A percentile compares a stretch with the other conserved stretches of the same genome.
phyloP scores from a whole-genome alignment of 2,113 vertebrate genomes.

The Prochilodus magdalenae region DNA sequence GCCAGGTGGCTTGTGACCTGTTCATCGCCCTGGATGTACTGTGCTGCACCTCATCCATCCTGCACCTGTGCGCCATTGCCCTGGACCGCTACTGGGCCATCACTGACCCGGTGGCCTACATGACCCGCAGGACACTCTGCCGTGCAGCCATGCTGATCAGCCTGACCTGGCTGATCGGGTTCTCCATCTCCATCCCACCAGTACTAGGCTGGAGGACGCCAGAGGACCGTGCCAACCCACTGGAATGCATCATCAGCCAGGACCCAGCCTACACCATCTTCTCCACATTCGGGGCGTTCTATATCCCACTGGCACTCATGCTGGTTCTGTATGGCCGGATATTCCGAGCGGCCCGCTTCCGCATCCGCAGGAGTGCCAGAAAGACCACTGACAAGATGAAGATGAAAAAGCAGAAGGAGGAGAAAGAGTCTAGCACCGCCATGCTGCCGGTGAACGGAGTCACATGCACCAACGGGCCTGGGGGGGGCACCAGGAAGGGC shows the following conservation, averaged over 20 bases:
- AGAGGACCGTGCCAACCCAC: conserved; percentile 90
- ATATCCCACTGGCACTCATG: conserved; percentile 95
- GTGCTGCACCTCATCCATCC: conserved; percentile 97
- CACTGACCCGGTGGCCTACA: conserved; percentile 96
- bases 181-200: conserved; percentile 96
- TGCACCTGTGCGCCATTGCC: conserved; percentile 97
- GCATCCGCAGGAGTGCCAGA: conserved; percentile 76
- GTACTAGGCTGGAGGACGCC: conserved; percentile 97
- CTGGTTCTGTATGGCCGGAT: conserved; percentile 95
- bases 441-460: background rate
- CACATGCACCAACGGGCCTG: background rate
- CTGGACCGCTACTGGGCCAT: conserved; percentile 99
- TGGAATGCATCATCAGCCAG: conserved; percentile 95
- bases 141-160: conserved; percentile 91
- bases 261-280: conserved; percentile 98
- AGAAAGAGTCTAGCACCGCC: background rate
- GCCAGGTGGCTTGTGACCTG: conserved; percentile 93
- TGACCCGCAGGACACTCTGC: conserved; percentile 94
- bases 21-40: conserved; percentile 97
- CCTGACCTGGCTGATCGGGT: conserved; percentile 95
- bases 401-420: conserved; percentile 68
- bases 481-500: background rate
- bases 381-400: conserved; percentile 91
- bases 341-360: conserved; percentile 93
- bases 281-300: conserved; percentile 98